Conservation (phyloP, 1,140 invertebrate genomes). For the Pseudomyrmex sp. region DNA sequence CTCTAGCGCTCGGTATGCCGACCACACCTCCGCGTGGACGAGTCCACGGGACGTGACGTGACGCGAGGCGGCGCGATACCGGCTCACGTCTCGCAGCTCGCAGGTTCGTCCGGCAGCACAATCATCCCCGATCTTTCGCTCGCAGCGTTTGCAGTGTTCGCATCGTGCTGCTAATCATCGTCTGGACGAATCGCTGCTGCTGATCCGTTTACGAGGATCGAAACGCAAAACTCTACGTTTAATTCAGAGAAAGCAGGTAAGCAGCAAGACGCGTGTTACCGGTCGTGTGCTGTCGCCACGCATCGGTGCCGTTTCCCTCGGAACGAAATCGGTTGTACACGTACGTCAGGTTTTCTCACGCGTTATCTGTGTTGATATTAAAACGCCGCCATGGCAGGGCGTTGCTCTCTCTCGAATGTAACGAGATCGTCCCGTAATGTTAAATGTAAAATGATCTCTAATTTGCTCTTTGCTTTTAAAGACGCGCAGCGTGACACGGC, state of each 20-base stretch:
- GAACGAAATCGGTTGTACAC: background rate
- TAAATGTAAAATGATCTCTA: background rate
- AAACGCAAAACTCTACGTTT: background rate
- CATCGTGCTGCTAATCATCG: constrained; percentile 74
- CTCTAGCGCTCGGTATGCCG: constrained; percentile 45
- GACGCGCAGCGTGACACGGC: background rate
- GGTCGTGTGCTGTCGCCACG: background rate
- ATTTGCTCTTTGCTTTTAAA: background rate
- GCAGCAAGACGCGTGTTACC: background rate
- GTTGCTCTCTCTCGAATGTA: constrained; percentile 72
- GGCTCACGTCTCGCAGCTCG: constrained; percentile 49
- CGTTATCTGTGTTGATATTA: background rate
- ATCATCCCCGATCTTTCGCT: constrained; percentile 70
- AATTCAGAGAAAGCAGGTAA: constrained; percentile 4
- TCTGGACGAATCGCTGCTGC: background rate
- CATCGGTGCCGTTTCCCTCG: background rate
- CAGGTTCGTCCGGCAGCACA: constrained; percentile 63
- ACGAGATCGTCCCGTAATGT: background rate
- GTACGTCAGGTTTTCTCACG: background rate
- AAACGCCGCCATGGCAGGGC: constrained; percentile 62
- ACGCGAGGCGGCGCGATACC: constrained; percentile 66
- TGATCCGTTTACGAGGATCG: constrained; percentile 5
- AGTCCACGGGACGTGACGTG: constrained; percentile 78
- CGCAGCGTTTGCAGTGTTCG: constrained; percentile 79
- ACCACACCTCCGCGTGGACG: constrained; percentile 75